A percentile compares a stretch with the other conserved stretches of the same genome.
These are phyloP conservation scores for Agapornis roseicollis DNA, from an alignment of 2,113 vertebrate species.

Conservation along the genomic window DNA sequence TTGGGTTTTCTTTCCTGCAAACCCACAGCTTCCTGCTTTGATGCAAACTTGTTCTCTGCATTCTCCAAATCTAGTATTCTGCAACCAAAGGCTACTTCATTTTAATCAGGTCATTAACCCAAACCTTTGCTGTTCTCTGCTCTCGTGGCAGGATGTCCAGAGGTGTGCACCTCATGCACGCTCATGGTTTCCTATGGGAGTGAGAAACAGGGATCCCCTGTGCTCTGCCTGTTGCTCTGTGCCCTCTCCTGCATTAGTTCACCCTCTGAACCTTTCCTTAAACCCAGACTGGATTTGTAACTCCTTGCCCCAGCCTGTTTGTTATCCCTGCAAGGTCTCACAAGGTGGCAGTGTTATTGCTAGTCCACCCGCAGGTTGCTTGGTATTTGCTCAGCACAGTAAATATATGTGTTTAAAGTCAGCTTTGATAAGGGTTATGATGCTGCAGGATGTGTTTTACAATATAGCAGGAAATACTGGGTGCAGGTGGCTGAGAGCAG, in stretches of 20 bases:
- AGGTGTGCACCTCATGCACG: not conserved
- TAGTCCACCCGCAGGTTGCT: not conserved
- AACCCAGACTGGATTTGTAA: not conserved
- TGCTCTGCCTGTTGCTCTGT: not conserved
- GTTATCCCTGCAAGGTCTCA: constrained; percentile 13
- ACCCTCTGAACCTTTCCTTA: not conserved
- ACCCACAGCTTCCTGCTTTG: not conserved
- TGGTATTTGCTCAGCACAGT: not conserved
- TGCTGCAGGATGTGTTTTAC: not conserved
- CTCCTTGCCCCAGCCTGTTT: not conserved
- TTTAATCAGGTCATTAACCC: not conserved
- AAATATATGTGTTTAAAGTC: not conserved
- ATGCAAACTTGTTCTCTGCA: not conserved
- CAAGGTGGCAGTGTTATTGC: constrained; percentile 31
- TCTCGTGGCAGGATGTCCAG: not conserved
- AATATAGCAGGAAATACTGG: not conserved
- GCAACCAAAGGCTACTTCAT: not conserved
- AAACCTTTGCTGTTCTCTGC: not conserved
- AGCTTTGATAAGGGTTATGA: not conserved
- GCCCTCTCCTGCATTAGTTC: not conserved
- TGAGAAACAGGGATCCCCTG: fast-evolving
- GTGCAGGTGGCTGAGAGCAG: not conserved
- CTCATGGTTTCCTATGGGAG: fast-evolving
- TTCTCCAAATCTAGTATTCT: fast-evolving
- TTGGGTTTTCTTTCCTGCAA: not conserved